Evolutionary conservation across 2,888 invertebrate genomes (phyloP), one percentile per base, ranked within the genome.

Genomic region (Nyleta sp.): DNA sequence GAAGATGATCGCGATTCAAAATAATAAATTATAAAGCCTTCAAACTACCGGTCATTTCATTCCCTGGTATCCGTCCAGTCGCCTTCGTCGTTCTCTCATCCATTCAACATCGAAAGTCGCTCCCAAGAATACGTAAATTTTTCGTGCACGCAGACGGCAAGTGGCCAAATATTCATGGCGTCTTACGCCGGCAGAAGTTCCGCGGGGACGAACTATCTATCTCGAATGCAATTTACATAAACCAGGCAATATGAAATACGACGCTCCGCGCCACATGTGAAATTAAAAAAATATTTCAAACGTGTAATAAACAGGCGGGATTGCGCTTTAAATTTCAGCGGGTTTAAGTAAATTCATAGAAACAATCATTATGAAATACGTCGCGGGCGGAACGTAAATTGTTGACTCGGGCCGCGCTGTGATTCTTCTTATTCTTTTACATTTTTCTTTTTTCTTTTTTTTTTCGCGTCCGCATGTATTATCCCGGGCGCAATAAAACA

Each of bases 141-240:
- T 40, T 57, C 38, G 72, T 40, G 53, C 50, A 72, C 55, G 67
- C 70, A 80, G 65, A 82, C 70, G 85, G 86, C 86, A 85, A 81
- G 55, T 82, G 78, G 85, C 87, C 86, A 88, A 87, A 87, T 88
- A 87, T 87, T 86, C 85, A 85, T 86, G 80, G 71, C 68, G 72
- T 50, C 78, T 70, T 71, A 68, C 79, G 55, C 64, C 44, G 35
- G 8, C 53, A 70, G 70, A 82, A 68, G 78, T 78, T 67, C 33
- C 59, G 11, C 38, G 4, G 40, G 20, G 48, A 50, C 48, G 33
- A 28, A 52, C 40, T 33, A 71, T 73, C 48, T 42, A 65, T 73
- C 59, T 50, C 31, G 48, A 50, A 28, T 13, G 28, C n/a, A 33
- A 72, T 72, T 44, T 64, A 40, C 72, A 64, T 72, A 64, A 64